Evolutionary conservation across 2,113 vertebrate species (phyloP).

Genomic region (Sitta europaea): DNA sequence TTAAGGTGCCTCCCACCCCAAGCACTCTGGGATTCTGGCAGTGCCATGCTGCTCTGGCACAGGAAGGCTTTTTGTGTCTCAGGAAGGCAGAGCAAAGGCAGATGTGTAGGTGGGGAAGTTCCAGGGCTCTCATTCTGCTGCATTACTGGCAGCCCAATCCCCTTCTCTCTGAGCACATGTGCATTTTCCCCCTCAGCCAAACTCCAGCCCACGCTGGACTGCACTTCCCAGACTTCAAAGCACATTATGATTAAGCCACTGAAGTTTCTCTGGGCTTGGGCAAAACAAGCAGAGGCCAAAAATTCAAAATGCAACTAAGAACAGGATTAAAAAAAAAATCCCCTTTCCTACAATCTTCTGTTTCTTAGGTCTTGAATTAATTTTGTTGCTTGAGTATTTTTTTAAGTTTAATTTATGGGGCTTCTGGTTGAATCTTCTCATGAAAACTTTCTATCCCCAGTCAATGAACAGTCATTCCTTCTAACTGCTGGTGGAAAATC

Average conservation of each 20-base stretch:
- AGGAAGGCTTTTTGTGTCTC: not conserved
- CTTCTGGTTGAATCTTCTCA: not conserved
- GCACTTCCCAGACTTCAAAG: not conserved
- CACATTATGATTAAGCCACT: not conserved
- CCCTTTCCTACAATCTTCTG: not conserved
- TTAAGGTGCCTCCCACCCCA: not conserved
- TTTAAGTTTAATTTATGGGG: not conserved
- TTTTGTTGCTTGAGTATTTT: not conserved
- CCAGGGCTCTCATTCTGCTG: not conserved
- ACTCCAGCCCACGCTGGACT: not conserved
- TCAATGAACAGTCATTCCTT: not conserved
- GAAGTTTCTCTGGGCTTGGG: not conserved
- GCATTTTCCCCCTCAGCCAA: not conserved
- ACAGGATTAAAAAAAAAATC: not conserved
- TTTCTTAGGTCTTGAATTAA: not conserved
- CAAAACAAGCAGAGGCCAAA: not conserved
- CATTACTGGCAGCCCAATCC: not conserved
- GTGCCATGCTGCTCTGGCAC: not conserved
- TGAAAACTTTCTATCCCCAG: not conserved
- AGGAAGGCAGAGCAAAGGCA: not conserved
- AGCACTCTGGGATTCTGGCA: not conserved
- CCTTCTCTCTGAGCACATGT: not conserved
- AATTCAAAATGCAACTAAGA: not conserved
- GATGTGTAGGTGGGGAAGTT: constrained; percentile 56
- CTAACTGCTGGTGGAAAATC: not conserved